Conservation (phyloP, 1,140 invertebrate genomes). For the Zaprionus tsacasi region DNA sequence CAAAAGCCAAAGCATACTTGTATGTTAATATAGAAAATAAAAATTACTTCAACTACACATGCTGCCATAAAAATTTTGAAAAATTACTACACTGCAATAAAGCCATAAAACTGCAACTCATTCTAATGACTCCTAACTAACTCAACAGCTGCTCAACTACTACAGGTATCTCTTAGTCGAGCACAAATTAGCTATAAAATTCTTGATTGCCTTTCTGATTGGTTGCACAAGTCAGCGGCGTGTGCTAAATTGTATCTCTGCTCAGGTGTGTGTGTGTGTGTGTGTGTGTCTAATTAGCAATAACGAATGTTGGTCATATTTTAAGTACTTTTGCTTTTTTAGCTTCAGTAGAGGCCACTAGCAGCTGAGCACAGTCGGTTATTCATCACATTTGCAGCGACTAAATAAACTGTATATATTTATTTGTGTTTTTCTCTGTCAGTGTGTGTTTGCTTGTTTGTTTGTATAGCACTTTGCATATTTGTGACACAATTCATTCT, state of each 20-base stretch:
- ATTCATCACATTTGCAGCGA: slow-evolving; percentile 12
- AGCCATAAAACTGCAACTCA: not conserved
- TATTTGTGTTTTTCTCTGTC: not conserved
- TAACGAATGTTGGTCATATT: slow-evolving; percentile 26
- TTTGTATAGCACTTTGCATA: slow-evolving; percentile 44
- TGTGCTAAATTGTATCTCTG: slow-evolving; percentile 3
- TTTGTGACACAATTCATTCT: slow-evolving; percentile 30
- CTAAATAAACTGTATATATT: slow-evolving; percentile 39
- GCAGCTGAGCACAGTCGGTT: slow-evolving; percentile 2
- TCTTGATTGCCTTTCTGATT: not conserved
- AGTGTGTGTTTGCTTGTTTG: slow-evolving; percentile 8
- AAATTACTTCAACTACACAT: not conserved
- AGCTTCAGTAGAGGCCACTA: slow-evolving; percentile 8
- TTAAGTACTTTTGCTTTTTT: slow-evolving; percentile 28
- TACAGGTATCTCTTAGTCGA: slow-evolving; percentile 14
- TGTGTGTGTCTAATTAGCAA: slow-evolving; percentile 60
- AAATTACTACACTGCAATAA: not conserved
- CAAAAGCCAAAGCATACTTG: not conserved
- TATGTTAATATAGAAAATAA: not conserved
- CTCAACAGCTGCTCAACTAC: not conserved
- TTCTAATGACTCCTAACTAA: not conserved
- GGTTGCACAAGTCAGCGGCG: not conserved
- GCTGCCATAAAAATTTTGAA: not conserved
- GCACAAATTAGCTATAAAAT: not conserved
- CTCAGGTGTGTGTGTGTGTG: slow-evolving; percentile 29